Evolutionary conservation across 1,140 invertebrate species (phyloP).

Genomic region (Trachymyrmex cornetzi): DNA sequence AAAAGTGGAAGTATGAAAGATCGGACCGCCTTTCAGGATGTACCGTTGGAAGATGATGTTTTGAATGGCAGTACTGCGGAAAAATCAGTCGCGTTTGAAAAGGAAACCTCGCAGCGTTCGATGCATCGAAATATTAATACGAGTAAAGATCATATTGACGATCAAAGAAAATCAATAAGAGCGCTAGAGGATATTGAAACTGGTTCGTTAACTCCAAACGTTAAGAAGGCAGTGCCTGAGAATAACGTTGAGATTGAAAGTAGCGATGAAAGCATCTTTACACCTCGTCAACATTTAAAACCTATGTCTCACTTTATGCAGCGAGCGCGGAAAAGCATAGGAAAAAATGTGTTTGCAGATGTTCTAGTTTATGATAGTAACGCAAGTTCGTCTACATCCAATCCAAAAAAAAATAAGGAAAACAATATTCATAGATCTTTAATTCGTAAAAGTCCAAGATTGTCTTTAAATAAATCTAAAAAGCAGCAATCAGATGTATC

Average conservation of each 20-base stretch:
- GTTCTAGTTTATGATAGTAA: neutral
- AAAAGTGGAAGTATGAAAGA: too few relatives aligned
- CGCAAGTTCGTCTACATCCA: neutral
- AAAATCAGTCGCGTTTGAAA: neutral
- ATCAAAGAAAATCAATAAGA: neutral
- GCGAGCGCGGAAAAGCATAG: neutral
- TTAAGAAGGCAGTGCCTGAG: neutral
- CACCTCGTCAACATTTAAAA: neutral
- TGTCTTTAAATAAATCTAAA: neutral
- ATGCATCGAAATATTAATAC: neutral
- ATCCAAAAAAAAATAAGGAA: neutral
- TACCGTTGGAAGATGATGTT: neutral
- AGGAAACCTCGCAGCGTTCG: neutral
- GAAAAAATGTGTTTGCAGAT: constrained; percentile 39
- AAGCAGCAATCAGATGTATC: neutral
- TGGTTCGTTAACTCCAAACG: neutral
- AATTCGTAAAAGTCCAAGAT: neutral
- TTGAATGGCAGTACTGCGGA: too few relatives aligned
- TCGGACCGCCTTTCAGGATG: constrained; percentile 22
- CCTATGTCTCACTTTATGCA: constrained; percentile 1
- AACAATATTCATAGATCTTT: neutral
- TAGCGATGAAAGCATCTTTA: neutral
- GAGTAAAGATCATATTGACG: neutral
- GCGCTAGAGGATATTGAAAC: neutral
- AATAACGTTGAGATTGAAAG: neutral